These are phyloP conservation scores for Drosophila paranaensis DNA, from an alignment of 2,888 invertebrate genomes.

Conservation along the genomic window DNA sequence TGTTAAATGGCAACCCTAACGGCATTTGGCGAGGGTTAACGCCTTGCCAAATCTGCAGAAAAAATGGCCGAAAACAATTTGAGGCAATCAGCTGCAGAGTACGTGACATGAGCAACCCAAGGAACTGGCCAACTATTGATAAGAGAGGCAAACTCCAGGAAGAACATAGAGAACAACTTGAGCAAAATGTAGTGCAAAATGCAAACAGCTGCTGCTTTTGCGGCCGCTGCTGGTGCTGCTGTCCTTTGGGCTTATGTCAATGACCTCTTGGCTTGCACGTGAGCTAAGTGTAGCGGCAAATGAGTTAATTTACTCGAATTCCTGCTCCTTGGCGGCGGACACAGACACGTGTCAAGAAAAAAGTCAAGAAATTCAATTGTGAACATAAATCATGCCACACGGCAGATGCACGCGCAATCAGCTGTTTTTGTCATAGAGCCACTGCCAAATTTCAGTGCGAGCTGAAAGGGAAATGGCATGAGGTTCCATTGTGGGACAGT, in stretches of 20 bases:
- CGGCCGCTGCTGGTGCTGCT: conserved; percentile 42
- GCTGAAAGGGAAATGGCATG: conserved; percentile 9
- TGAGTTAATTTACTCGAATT: conserved; percentile 78
- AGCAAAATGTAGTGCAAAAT: conserved; percentile 54
- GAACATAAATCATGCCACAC: conserved; percentile 72
- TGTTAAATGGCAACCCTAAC: conserved; percentile 55
- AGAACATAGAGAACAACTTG: conserved; percentile 15
- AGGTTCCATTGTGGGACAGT: conserved; percentile 51
- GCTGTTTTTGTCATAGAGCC: conserved; percentile 67
- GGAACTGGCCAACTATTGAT: conserved; percentile 45
- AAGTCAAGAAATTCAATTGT: conserved; percentile 78
- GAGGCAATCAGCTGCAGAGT: conserved; percentile 71
- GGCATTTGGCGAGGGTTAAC: conserved; percentile 41
- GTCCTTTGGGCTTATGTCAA: conserved; percentile 20
- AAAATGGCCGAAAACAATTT: conserved; percentile 75
- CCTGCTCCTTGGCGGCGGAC: conserved; percentile 31
- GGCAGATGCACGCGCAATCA: conserved; percentile 69
- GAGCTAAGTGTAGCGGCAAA: conserved; percentile 81
- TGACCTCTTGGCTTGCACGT: conserved; percentile 62
- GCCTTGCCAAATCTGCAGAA: conserved; percentile 53
- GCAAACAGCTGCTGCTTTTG: conserved; percentile 66
- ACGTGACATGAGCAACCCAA: conserved; percentile 52
- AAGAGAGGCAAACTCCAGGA: conserved; percentile 17
- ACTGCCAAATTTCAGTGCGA: conserved; percentile 18
- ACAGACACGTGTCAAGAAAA: conserved; percentile 52